Evolutionary conservation across 1,140 invertebrate genomes (phyloP).

Genomic region (Orchesella cincta): DNA sequence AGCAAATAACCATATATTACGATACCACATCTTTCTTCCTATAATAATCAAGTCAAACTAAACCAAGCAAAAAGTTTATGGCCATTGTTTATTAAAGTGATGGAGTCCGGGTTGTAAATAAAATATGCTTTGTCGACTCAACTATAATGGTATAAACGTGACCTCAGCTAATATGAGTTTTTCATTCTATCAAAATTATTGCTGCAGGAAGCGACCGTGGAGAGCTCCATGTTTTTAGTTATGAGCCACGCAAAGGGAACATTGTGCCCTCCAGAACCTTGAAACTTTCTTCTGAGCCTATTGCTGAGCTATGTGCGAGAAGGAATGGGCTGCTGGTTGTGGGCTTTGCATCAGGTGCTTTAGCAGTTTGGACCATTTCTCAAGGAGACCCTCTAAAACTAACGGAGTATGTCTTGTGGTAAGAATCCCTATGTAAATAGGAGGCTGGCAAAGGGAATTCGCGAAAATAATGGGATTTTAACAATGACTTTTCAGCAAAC

Average conservation of each 20-base stretch:
- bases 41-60: no score
- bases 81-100: no score
- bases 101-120: no score
- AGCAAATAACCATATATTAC: no score
- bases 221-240: constrained; percentile 36
- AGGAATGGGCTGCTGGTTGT: constrained; percentile 21
- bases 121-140: no score
- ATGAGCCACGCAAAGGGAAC: neutral
- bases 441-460: no score
- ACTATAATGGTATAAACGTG: no score
- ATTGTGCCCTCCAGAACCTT: neutral
- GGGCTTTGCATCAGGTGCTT: constrained; percentile 32
- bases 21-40: no score
- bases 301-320: constrained; percentile 12
- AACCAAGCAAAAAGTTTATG: no score
- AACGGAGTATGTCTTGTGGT: neutral
- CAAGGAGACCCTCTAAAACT: neutral
- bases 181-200: no score
- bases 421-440: no score
- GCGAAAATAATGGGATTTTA: no score
- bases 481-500: constrained; percentile 8
- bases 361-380: constrained; percentile 30
- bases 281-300: neutral
- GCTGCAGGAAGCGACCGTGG: constrained; percentile 40
- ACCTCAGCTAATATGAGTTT: neutral